Base-by-base conservation (phyloP, 92 coral and sea anemone genomes). In the Epizoanthus fatuus region DNA sequence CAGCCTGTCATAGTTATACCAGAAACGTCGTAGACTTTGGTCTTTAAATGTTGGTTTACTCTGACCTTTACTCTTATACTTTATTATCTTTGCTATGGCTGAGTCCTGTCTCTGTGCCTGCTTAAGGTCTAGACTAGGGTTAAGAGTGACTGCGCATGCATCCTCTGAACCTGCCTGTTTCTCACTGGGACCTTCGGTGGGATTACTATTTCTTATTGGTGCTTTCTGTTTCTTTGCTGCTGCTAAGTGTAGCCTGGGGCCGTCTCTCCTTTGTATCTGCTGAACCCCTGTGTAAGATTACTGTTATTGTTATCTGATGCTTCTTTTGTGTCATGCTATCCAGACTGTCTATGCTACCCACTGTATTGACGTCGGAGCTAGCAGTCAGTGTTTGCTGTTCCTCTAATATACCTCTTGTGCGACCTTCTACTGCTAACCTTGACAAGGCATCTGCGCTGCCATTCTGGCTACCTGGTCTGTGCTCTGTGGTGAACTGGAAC, bases 391-490 rank as follows among this genome's bases (percentile, higher is more conserved):
- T 47, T 2, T 7, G 52, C 12, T 10, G 12, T 47, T 10, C 9
- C 52, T 47, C 12, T 5, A 63, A 0, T 4, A 15, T 35, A 16
- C 12, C 14, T 35, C 14, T 51, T 52, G 53, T 10, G 9, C 22
- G 7, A 14, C 20, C 80, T 32, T 10, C 16, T 16, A 72, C n/a
- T 35, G 63, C 81, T 13, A 77, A 45, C 10, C 90, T 74, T 53
- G 91, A 75, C 63, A 86, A 38, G 12, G 88, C 88, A 38, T 86
- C 90, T 42, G 90, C 88, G 59, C 86, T 86, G 29, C 19, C 57
- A 63, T 90, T 85, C 16, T 74, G 81, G 29, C 74, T 44, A 49
- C 91, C 90, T 12, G 94, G 80, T 22, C 86, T 68, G 58, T 86
- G 85, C 57, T 74, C 57, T 17, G 81, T 71, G 10, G 88, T 56